Conservation (phyloP, 2,888 invertebrate species). For the Byasa hedistus region DNA sequence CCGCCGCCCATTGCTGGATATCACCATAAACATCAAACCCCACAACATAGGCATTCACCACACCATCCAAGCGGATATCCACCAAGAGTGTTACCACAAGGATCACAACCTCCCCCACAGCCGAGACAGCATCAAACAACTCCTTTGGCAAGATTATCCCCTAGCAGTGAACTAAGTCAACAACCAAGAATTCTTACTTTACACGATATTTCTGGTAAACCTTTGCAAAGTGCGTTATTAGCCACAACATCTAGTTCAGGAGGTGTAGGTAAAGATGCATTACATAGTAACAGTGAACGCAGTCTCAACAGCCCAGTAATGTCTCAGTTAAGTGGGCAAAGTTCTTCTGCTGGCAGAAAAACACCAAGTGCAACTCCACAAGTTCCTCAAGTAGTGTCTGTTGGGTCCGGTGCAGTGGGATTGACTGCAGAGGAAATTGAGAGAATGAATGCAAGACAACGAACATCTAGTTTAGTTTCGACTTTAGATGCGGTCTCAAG, state of each 20-base stretch:
- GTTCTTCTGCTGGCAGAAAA: constrained; percentile 89
- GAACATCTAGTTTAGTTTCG: constrained; percentile 94
- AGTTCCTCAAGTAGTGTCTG: constrained; percentile 83
- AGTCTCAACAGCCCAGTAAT: constrained; percentile 95
- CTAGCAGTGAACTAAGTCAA: constrained; percentile 95
- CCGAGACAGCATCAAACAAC: constrained; percentile 92
- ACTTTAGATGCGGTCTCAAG: constrained; percentile 97
- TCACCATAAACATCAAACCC: constrained; percentile 86
- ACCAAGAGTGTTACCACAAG: constrained; percentile 85
- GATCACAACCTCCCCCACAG: constrained; percentile 83
- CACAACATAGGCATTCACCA: constrained; percentile 88
- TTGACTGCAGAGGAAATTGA: constrained; percentile 96
- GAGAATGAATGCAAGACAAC: constrained; percentile 90
- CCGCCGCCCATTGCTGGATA: constrained; percentile 89
- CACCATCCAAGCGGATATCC: constrained; percentile 88
- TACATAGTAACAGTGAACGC: constrained; percentile 94
- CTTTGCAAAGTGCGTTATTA: constrained; percentile 91
- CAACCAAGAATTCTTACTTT: constrained; percentile 95
- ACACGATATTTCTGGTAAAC: constrained; percentile 96
- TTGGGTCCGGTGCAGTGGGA: constrained; percentile 87
- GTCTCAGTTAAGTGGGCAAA: constrained; percentile 93
- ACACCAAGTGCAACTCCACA: constrained; percentile 84
- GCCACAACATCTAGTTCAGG: constrained; percentile 95
- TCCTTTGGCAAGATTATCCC: constrained; percentile 92
- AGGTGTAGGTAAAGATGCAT: constrained; percentile 91